phyloP scores from a whole-genome alignment of 2,113 vertebrate genomes.

The Rhizomys pruinosus region DNA sequence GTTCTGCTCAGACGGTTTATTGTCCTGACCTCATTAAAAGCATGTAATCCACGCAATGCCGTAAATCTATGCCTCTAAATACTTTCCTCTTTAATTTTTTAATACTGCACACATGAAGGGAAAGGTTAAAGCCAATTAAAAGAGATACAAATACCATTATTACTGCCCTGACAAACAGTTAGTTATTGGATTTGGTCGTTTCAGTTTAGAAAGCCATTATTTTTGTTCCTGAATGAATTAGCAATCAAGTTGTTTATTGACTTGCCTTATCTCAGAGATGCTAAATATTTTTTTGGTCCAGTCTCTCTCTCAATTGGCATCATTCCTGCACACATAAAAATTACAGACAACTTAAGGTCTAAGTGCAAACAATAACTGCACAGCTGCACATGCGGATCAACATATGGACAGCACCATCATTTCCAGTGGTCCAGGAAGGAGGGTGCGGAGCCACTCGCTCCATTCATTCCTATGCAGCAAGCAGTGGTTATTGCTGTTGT shows the following conservation, averaged over 20 bases:
- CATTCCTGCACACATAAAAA: constrained; percentile 69
- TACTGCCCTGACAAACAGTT: constrained; percentile 81
- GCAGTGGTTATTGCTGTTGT: constrained; percentile 39
- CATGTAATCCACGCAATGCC: constrained; percentile 78
- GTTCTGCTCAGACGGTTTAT: constrained; percentile 84
- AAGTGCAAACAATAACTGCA: constrained; percentile 56
- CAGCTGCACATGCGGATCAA: constrained; percentile 67
- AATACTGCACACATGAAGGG: constrained; percentile 83
- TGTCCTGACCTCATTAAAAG: constrained; percentile 87
- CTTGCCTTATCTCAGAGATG: constrained; percentile 67
- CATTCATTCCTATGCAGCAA: constrained; percentile 70
- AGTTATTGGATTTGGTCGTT: constrained; percentile 82
- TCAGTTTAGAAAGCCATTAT: constrained; percentile 79
- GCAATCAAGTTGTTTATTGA: constrained; percentile 82
- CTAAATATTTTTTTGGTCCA: constrained; percentile 66
- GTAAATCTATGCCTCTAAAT: constrained; percentile 85
- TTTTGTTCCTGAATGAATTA: constrained; percentile 82
- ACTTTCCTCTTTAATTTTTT: constrained; percentile 84
- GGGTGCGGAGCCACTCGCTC: constrained; percentile 5
- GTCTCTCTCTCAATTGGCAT: constrained; percentile 71
- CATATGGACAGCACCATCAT: constrained; percentile 57
- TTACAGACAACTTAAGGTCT: constrained; percentile 66
- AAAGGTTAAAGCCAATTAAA: constrained; percentile 87
- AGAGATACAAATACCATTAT: constrained; percentile 85
- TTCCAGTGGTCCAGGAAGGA: constrained; percentile 65